phyloP scores from a whole-genome alignment of 2,888 invertebrate genomes.

The Heliconius aoede region DNA sequence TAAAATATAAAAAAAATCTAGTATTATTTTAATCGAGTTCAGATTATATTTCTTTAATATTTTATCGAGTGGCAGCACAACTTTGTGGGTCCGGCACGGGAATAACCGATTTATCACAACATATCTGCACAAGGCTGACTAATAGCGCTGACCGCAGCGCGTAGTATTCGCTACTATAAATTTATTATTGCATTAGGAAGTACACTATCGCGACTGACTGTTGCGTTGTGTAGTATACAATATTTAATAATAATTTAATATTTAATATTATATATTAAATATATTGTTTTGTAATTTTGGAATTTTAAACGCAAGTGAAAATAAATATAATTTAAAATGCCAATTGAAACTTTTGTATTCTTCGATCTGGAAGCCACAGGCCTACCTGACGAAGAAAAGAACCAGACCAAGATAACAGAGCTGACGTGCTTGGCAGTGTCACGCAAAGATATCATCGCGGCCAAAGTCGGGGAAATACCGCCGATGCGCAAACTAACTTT shows the following conservation, averaged over 20 bases:
- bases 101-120: not conserved
- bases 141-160: not conserved
- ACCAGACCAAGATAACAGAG: slow-evolving; percentile 87
- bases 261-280: not conserved
- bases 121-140: not conserved
- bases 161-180: not conserved
- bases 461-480: slow-evolving; percentile 70
- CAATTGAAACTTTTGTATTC: slow-evolving; percentile 85
- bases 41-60: not conserved
- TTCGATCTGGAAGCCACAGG: slow-evolving; percentile 90
- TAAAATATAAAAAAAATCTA: not conserved
- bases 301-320: not conserved
- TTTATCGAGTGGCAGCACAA: not conserved
- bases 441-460: slow-evolving; percentile 72
- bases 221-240: not conserved
- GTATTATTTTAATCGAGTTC: not conserved
- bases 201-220: not conserved
- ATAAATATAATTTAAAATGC: slow-evolving; percentile 30
- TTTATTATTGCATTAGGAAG: not conserved
- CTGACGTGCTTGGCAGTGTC: slow-evolving; percentile 86
- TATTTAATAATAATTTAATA: not conserved
- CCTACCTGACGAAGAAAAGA: slow-evolving; percentile 81
- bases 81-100: not conserved
- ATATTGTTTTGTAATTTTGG: not conserved
- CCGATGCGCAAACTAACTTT: slow-evolving; percentile 88